These are phyloP conservation scores for Phodopus roborovskii DNA, from an alignment of 2,113 vertebrate species.

Conservation along the genomic window DNA sequence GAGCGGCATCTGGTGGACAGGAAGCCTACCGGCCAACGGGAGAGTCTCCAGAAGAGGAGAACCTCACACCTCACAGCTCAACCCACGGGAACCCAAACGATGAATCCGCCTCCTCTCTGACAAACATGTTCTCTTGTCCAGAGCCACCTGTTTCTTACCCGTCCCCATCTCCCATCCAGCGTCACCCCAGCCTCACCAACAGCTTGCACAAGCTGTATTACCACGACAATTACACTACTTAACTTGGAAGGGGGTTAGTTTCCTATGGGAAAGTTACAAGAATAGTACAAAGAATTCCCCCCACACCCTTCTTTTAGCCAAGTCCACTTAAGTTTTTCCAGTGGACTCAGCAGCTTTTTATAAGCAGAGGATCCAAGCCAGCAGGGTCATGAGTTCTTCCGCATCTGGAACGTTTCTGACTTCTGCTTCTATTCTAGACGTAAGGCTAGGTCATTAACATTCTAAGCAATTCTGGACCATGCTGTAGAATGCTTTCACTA, in stretches of 20 bases:
- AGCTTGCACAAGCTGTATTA: not conserved
- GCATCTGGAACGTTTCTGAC: not conserved
- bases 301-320: not conserved
- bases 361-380: not conserved
- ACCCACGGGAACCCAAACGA: not conserved
- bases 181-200: not conserved
- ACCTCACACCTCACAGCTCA: not conserved
- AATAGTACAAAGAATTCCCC: not conserved
- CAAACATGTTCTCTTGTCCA: not conserved
- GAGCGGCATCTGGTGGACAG: not conserved
- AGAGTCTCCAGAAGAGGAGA: not conserved
- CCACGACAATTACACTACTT: not conserved
- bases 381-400: not conserved
- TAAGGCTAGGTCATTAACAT: not conserved
- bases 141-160: not conserved
- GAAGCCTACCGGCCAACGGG: not conserved
- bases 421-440: not conserved
- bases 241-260: not conserved
- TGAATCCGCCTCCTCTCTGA: not conserved
- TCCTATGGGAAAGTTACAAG: slow-evolving; percentile 8
- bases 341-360: not conserved
- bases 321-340: not conserved
- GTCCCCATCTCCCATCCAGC: not conserved
- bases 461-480: not conserved
- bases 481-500: not conserved